Conservation (phyloP, 1,140 invertebrate species). For the Lepidurus packardi region DNA sequence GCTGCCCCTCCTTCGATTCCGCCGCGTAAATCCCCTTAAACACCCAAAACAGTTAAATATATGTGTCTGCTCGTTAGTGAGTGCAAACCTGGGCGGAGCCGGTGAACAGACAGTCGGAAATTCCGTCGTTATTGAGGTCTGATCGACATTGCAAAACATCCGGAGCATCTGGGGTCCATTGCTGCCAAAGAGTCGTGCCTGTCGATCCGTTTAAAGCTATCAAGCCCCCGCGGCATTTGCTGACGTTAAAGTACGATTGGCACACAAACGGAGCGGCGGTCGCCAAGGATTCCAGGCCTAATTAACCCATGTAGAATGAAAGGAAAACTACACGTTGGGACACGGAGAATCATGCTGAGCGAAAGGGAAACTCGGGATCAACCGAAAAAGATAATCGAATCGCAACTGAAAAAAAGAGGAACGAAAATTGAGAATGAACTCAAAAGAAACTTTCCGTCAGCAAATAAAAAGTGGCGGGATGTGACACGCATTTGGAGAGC, state of each 20-base stretch:
- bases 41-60: background rate
- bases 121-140: conserved; percentile 27
- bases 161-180: conserved; percentile 22
- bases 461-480: background rate
- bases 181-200: conserved; percentile 29
- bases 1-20: background rate
- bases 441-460: conserved; percentile 3
- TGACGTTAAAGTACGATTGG: conserved; percentile 28
- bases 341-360: conserved; percentile 22
- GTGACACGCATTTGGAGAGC: background rate
- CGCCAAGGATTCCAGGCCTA: background rate
- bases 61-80: background rate
- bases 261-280: conserved; percentile 29
- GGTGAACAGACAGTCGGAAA: conserved; percentile 25
- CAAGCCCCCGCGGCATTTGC: conserved; percentile 25
- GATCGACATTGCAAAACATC: conserved; percentile 17
- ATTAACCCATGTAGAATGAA: background rate
- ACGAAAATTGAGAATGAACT: background rate
- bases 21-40: background rate
- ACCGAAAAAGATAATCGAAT: conserved; percentile 27
- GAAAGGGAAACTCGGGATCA: background rate
- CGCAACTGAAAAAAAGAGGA: background rate
- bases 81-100: conserved; percentile 27
- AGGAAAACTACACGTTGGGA: background rate
- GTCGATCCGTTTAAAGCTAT: conserved; percentile 27